These are phyloP conservation scores for Nannobrachium achirus DNA, from an alignment of 2,113 vertebrate genomes.

Conservation along the genomic window DNA sequence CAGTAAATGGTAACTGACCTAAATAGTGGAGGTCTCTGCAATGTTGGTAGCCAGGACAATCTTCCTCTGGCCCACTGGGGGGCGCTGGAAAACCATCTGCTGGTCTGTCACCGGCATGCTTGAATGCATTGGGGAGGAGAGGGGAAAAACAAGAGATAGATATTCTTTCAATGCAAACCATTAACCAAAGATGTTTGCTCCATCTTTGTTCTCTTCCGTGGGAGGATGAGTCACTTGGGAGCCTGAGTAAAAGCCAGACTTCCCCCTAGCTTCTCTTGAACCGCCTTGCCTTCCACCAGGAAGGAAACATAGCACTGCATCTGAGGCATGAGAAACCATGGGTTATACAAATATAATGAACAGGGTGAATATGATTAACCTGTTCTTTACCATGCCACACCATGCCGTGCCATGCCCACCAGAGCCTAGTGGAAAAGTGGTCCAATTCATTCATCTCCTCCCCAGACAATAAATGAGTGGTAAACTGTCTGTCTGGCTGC, in stretches of 20 bases:
- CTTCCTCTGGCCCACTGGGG: conserved; percentile 85
- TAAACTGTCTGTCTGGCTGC: too few relatives aligned
- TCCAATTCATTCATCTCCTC: too few relatives aligned
- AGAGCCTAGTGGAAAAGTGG: too few relatives aligned
- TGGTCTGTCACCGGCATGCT: conserved; percentile 95
- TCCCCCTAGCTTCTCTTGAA: conserved; percentile 87
- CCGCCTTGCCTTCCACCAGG: conserved; percentile 94
- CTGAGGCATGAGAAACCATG: conserved; percentile 65
- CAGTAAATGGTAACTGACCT: conserved; percentile 76
- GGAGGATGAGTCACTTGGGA: conserved; percentile 87
- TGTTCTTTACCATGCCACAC: too few relatives aligned
- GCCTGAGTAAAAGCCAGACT: conserved; percentile 73
- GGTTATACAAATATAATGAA: too few relatives aligned
- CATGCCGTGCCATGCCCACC: too few relatives aligned
- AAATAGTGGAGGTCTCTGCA: conserved; percentile 95
- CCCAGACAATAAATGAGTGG: too few relatives aligned
- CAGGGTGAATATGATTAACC: too few relatives aligned
- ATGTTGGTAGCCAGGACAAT: conserved; percentile 96
- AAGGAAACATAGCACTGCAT: conserved; percentile 95
- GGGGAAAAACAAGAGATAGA: too few relatives aligned
- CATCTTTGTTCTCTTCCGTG: conserved; percentile 79
- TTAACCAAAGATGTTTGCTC: accelerated
- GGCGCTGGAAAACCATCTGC: conserved; percentile 91
- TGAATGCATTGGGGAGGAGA: conserved; percentile 87
- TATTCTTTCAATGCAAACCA: too few relatives aligned